Evolutionary conservation across 2,888 invertebrate genomes (phyloP).

Genomic region (Epistrophe grossulariae): DNA sequence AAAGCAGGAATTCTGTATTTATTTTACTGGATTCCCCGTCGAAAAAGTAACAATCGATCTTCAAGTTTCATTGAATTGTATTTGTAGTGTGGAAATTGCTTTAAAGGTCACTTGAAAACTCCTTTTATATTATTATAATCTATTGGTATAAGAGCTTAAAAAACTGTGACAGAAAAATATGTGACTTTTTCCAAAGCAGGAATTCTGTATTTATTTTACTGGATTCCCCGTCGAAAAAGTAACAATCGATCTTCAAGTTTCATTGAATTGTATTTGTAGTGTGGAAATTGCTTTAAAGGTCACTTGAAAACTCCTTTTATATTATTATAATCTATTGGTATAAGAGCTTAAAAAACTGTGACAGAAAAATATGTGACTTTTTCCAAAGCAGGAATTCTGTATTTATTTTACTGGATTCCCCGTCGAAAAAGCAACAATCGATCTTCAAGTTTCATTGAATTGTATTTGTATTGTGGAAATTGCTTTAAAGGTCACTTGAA

Average conservation of each 20-base stretch:
- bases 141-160: background rate
- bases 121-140: background rate
- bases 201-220: background rate
- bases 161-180: background rate
- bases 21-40: background rate
- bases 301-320: background rate
- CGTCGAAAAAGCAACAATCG: conserved; percentile 5
- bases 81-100: background rate
- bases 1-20: conserved; percentile 9
- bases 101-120: background rate
- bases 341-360: conserved; percentile 5
- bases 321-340: background rate
- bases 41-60: background rate
- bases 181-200: background rate
- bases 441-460: no score
- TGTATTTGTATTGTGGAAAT: no score
- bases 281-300: background rate
- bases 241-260: background rate
- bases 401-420: background rate
- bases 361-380: background rate
- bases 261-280: background rate
- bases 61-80: background rate
- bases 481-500: no score
- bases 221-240: background rate
- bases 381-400: conserved; percentile 10